A percentile compares a stretch with the other conserved stretches of the same genome.
Evolutionary conservation across 1,140 invertebrate species (phyloP).

Genomic region (Diuraphis noxia): DNA sequence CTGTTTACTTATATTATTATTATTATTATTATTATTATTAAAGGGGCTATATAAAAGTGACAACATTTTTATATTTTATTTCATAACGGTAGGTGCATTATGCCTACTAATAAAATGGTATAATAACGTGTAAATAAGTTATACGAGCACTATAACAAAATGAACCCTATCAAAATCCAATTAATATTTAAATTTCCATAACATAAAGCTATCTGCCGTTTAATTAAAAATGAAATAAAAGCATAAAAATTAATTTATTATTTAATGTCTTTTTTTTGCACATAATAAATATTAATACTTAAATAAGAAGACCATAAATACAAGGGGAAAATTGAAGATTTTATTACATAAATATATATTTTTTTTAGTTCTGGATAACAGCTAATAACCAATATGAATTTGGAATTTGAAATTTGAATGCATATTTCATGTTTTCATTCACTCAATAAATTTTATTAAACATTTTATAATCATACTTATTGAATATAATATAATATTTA

Average conservation of each 20-base stretch:
- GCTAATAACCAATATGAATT: neutral
- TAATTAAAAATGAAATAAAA: slow-evolving; percentile 29
- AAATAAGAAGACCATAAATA: neutral
- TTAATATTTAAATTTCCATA: slow-evolving; percentile 44
- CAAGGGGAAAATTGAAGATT: neutral
- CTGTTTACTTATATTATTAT: neutral
- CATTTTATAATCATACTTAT: neutral
- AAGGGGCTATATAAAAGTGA: neutral
- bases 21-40: too few species aligned
- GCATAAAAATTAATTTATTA: slow-evolving; percentile 6
- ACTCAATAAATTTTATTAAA: neutral
- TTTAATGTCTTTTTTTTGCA: slow-evolving; percentile 13
- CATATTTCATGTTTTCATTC: neutral
- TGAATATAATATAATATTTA: neutral
- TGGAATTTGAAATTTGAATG: too few species aligned
- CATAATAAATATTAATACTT: slow-evolving; percentile 18
- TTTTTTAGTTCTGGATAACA: neutral
- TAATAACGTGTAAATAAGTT: slow-evolving; percentile 34
- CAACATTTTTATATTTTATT: slow-evolving; percentile 30
- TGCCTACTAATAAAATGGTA: slow-evolving; percentile 4
- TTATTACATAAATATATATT: neutral
- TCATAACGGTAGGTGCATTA: neutral
- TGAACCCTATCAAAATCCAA: slow-evolving; percentile 30
- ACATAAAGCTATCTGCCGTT: slow-evolving; percentile 19
- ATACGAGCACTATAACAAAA: slow-evolving; percentile 2